Evolutionary conservation across 1,140 invertebrate genomes (phyloP).

Genomic region (Heliconius hermathena): DNA sequence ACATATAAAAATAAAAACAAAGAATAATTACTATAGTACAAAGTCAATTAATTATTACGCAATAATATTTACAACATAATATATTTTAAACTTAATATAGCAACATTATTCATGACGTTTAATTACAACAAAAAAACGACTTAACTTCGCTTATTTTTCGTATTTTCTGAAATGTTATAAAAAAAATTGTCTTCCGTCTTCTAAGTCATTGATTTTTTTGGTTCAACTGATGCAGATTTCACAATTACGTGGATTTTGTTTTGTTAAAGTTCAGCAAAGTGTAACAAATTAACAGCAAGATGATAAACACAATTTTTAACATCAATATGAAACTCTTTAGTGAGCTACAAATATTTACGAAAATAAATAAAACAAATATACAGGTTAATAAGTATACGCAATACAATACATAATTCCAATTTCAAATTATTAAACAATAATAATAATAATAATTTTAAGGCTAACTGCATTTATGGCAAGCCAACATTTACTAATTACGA

Average conservation of each 20-base stretch:
- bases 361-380: no score
- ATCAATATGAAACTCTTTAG: background rate
- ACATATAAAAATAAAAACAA: no score
- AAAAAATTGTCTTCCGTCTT: constrained; percentile 16
- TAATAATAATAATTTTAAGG: no score
- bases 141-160: background rate
- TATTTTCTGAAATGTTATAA: background rate
- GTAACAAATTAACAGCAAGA: background rate
- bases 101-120: background rate
- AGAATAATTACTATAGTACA: no score
- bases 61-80: background rate
- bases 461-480: background rate
- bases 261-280: constrained; percentile 36
- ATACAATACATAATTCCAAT: no score
- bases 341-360: background rate
- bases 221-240: constrained; percentile 22
- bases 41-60: no score
- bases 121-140: background rate
- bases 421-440: no score
- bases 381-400: no score
- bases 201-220: constrained; percentile 10
- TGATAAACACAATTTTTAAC: background rate
- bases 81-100: background rate
- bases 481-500: background rate
- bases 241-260: constrained; percentile 38